These are phyloP conservation scores for Anoplophora glabripennis DNA, from an alignment of 1,140 invertebrate genomes.

Conservation along the genomic window DNA sequence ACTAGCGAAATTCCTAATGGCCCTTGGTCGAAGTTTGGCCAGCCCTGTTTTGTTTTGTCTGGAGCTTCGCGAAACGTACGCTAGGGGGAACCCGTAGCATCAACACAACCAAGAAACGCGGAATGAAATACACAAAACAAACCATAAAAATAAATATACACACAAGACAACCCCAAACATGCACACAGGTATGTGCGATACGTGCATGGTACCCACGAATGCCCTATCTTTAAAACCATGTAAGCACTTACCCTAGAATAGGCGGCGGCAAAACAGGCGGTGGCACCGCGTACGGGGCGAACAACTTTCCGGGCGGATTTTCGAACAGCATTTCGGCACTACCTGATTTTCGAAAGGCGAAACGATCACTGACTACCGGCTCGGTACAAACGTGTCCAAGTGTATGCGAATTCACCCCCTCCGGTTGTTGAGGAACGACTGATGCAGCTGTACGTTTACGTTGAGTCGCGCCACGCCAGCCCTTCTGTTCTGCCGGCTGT, in stretches of 20 bases:
- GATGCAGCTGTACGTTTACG: conserved; percentile 29
- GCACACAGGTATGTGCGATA: too few species aligned
- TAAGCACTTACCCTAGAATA: conserved; percentile 31
- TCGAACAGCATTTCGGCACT: conserved; percentile 35
- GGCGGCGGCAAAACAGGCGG: conserved; percentile 35
- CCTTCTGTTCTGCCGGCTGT: conserved; percentile 19
- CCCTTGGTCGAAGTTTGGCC: too few species aligned
- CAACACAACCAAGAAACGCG: too few species aligned
- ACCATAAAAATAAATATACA: conserved; percentile 1
- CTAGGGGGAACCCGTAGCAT: too few species aligned
- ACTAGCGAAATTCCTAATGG: too few species aligned
- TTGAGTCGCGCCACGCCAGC: conserved; percentile 12
- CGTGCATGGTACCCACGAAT: neutral
- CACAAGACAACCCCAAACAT: conserved; percentile 8
- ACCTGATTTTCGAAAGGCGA: conserved; percentile 7
- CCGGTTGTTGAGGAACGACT: conserved; percentile 11
- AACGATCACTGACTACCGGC: conserved; percentile 1
- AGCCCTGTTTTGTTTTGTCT: too few species aligned
- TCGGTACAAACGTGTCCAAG: neutral
- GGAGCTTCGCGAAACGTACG: too few species aligned
- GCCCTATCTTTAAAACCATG: neutral
- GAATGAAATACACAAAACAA: neutral
- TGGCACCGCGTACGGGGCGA: conserved; percentile 36
- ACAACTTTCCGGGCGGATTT: conserved; percentile 30
- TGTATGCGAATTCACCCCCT: conserved; percentile 10